These are phyloP conservation scores for Enteromius afrohamiltoni DNA, from an alignment of 2,797 vertebrate species.

Conservation along the genomic window DNA sequence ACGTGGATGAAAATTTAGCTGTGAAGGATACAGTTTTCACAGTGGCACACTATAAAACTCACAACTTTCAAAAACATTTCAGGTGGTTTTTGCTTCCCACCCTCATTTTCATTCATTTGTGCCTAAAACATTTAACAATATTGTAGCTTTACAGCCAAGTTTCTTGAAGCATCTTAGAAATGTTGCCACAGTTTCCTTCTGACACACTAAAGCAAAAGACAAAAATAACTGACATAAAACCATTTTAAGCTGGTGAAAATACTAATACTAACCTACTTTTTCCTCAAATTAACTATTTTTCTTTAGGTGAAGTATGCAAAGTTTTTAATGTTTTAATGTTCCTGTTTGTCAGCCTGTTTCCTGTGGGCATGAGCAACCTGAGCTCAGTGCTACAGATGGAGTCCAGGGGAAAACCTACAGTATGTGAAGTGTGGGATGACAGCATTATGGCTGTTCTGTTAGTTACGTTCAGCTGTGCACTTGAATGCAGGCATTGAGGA, in stretches of 20 bases:
- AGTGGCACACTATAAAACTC: neutral
- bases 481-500: constrained; percentile 48
- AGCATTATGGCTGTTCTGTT: constrained; percentile 29
- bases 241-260: too few species aligned
- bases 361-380: neutral
- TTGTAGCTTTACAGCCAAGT: too few species aligned
- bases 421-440: constrained; percentile 33
- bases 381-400: constrained; percentile 32
- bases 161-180: too few species aligned
- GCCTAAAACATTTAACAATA: too few species aligned
- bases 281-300: too few species aligned
- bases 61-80: neutral
- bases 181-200: too few species aligned
- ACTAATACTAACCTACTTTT: too few species aligned
- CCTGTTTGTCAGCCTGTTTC: constrained; percentile 10
- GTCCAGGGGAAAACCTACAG: constrained; percentile 26
- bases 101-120: neutral
- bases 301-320: neutral
- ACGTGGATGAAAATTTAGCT: neutral
- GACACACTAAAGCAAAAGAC: too few species aligned
- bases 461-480: constrained; percentile 11
- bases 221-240: too few species aligned
- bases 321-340: neutral
- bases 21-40: neutral
- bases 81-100: neutral